A percentile compares a stretch with the other conserved stretches of the same genome.
phyloP scores from a whole-genome alignment of 2,113 vertebrate genomes.

The Ptilorrhoa leucosticta region DNA sequence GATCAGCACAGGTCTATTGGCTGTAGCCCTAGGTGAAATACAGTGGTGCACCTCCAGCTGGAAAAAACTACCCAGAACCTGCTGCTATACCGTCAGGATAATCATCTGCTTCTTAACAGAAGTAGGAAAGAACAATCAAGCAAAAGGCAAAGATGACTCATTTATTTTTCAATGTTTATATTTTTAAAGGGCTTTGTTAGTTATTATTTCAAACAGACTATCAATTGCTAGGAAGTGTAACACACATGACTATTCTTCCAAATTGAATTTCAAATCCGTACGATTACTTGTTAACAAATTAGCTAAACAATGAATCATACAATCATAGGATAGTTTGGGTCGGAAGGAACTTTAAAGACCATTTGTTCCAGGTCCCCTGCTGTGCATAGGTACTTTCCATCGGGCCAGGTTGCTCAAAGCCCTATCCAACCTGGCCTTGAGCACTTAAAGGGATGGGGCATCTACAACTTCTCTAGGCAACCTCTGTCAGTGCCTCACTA shows the following conservation, averaged over 20 bases:
- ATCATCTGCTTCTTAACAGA: slow-evolving; percentile 2
- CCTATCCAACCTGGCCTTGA: background rate
- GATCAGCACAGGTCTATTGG: background rate
- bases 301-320: background rate
- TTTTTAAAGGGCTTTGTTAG: background rate
- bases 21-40: background rate
- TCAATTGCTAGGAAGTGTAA: background rate
- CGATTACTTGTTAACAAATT: background rate
- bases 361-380: background rate
- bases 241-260: background rate
- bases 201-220: background rate
- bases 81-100: background rate
- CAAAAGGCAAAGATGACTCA: background rate
- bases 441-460: too few relatives aligned
- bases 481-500: background rate
- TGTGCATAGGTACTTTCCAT: background rate
- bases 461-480: background rate
- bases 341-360: background rate
- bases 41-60: background rate
- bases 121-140: background rate
- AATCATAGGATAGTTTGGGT: background rate
- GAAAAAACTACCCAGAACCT: background rate
- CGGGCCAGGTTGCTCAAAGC: background rate
- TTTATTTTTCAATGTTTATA: background rate
- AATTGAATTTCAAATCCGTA: background rate